A percentile compares a stretch with the other conserved stretches of the same genome.
phyloP scores from a whole-genome alignment of 2,888 invertebrate genomes.

The Buathra laborator region DNA sequence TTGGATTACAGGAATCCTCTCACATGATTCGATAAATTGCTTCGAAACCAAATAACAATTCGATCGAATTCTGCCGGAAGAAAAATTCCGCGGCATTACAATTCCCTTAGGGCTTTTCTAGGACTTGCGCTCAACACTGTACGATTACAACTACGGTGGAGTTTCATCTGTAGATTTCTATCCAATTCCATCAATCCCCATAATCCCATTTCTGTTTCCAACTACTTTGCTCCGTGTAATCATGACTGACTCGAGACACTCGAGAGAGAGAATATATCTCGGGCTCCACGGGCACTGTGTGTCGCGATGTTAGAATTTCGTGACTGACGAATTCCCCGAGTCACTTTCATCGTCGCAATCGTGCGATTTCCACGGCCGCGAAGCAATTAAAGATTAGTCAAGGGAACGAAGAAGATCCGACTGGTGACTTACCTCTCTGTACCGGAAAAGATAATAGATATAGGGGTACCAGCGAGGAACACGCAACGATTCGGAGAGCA shows the following conservation, averaged over 20 bases:
- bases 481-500: conserved; percentile 14
- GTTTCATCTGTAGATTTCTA: neutral
- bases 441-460: conserved; percentile 25
- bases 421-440: neutral
- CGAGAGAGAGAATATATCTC: neutral
- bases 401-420: conserved; percentile 3
- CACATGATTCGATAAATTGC: too few species aligned
- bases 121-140: neutral
- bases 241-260: conserved; percentile 7
- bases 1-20: too few species aligned
- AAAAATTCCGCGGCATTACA: too few species aligned
- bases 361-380: conserved; percentile 43
- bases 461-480: conserved; percentile 15
- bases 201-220: neutral
- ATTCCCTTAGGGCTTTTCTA: too few species aligned
- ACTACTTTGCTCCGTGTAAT: neutral
- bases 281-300: neutral
- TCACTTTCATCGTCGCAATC: conserved; percentile 24
- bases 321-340: conserved; percentile 38
- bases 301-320: conserved; percentile 21
- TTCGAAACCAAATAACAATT: too few species aligned
- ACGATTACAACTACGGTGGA: neutral
- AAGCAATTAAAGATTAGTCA: conserved; percentile 58
- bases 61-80: too few species aligned
- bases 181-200: neutral